phyloP scores from a whole-genome alignment of 1,140 invertebrate genomes.

The Spodoptera frugiperda region DNA sequence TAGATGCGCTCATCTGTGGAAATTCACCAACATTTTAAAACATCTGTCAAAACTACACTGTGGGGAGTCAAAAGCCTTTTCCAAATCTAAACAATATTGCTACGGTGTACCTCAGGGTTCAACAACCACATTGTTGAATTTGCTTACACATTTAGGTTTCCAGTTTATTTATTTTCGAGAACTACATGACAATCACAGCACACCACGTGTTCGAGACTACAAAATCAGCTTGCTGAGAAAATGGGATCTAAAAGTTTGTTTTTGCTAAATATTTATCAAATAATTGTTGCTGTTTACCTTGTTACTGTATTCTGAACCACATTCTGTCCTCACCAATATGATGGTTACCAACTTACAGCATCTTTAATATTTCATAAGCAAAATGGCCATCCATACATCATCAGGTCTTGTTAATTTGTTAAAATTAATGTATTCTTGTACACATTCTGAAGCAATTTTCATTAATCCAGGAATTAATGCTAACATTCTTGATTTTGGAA shows the following conservation, averaged over 20 bases:
- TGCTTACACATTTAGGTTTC: too few relatives aligned
- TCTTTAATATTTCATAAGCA: background rate
- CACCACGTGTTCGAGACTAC: background rate
- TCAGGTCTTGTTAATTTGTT: constrained; percentile 46
- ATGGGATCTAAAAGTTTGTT: too few relatives aligned
- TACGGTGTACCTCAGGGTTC: background rate
- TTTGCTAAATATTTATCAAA: too few relatives aligned
- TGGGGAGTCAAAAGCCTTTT: background rate
- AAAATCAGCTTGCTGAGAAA: background rate
- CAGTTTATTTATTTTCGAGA: too few relatives aligned
- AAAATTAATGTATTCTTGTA: constrained; percentile 51
- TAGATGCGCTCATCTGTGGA: background rate
- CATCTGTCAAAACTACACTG: too few relatives aligned
- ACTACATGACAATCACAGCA: background rate
- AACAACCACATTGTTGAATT: too few relatives aligned
- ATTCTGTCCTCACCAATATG: too few relatives aligned
- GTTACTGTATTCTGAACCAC: too few relatives aligned
- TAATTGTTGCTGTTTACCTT: too few relatives aligned
- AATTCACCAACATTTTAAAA: background rate
- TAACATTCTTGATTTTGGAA: constrained; percentile 75
- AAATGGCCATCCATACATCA: background rate
- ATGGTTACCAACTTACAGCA: background rate
- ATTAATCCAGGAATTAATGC: constrained; percentile 80
- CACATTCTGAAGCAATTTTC: constrained; percentile 63
- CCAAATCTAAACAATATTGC: background rate